phyloP scores from a whole-genome alignment of 2,888 invertebrate genomes.

The Crepidodera aurea region DNA sequence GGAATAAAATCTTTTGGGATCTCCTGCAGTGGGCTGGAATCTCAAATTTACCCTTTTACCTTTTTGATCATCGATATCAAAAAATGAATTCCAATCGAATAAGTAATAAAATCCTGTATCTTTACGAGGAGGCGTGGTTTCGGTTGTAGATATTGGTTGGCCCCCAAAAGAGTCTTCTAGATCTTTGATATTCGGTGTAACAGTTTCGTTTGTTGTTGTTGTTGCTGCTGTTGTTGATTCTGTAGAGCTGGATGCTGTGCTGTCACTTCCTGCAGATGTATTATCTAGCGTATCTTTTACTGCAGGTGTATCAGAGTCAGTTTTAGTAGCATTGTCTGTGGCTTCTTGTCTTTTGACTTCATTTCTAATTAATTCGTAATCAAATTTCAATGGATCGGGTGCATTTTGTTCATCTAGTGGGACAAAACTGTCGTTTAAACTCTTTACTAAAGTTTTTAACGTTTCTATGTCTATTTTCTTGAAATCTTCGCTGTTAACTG shows the following conservation, averaged over 20 bases:
- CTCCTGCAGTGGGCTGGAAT: conserved; percentile 82
- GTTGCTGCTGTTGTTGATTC: conserved; percentile 30
- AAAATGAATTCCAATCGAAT: conserved; percentile 85
- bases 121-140: conserved; percentile 64
- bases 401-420: conserved; percentile 54
- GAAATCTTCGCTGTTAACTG: conserved; percentile 60
- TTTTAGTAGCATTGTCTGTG: conserved; percentile 2
- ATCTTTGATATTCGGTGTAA: conserved; percentile 68
- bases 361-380: conserved; percentile 58
- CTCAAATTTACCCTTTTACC: conserved; percentile 77
- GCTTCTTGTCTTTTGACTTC: conserved; percentile 65
- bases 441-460: conserved; percentile 55
- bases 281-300: background rate
- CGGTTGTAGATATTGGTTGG: conserved; percentile 62
- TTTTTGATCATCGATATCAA: conserved; percentile 82
- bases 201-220: conserved; percentile 32
- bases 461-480: conserved; percentile 57
- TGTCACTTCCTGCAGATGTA: conserved; percentile 27
- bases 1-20: conserved; percentile 79
- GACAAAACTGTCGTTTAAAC: conserved; percentile 39
- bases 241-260: conserved; percentile 18
- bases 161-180: conserved; percentile 82
- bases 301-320: too few relatives aligned
- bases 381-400: conserved; percentile 60
- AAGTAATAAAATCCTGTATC: conserved; percentile 85